Base-by-base conservation (phyloP, 2,113 vertebrate genomes). In the Rhineura floridana region DNA sequence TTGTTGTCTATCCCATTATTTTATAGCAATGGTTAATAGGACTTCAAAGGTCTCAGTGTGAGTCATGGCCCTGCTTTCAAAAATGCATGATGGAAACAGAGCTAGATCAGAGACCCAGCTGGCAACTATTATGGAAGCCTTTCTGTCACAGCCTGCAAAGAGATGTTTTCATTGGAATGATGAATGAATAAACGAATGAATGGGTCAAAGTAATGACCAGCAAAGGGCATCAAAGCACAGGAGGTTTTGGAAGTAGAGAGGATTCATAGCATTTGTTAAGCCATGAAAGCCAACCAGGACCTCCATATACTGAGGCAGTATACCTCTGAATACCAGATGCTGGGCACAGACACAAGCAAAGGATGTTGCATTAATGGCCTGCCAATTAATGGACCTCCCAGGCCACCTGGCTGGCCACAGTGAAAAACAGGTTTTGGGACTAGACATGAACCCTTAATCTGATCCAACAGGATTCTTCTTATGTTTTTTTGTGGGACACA, bases 51-150 rank as follows among this genome's bases (percentile, higher is more conserved):
- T 87, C 91, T 73, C 70, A 87, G 82, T 91, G 93, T 81, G 78
- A 36, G 69, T 75, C 69, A 0, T 59, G n/a, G n/a, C 84, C 82
- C 80, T 0, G 80, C 91, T 52, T 30, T 90, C 91, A 91, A 90
- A 91, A 92, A 93, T 91, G 90, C 91, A 93, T 92, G 89, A 88
- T 90, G 92, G 92, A 92, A 94, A 91, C 90, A 95, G 90, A 85
- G 88, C 90, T 91, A 89, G 88, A 28, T 10, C 4, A 30, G 19
- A 9, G 10, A 4, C 12, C n/a, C 0, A 88, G 55, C 36, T 92
- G 90, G 90, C 90, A 89, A 92, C 94, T 93, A 93, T 92, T 52
- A 44, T 7, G 0, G 92, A 95, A 67, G 92, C 87, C 90, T 93
- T 93, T 30, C 3, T 0, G 1, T 70, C 1, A n/a, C 86, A 21